Conservation (phyloP, 2,888 invertebrate species). For the Agonum fuliginosum region DNA sequence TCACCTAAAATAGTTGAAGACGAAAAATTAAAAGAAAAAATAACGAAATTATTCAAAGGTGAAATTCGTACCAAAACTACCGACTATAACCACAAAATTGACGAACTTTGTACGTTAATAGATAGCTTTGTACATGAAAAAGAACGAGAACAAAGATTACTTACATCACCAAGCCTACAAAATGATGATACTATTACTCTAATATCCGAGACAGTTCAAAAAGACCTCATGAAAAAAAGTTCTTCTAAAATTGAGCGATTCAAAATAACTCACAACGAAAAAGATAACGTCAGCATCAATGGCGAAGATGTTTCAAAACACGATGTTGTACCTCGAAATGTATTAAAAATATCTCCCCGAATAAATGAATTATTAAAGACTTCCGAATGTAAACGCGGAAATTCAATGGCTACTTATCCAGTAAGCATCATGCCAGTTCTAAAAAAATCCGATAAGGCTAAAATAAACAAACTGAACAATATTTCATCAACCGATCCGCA, state of each 20-base stretch:
- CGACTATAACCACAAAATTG: constrained; percentile 40
- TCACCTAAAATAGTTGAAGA: not conserved
- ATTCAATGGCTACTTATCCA: constrained; percentile 15
- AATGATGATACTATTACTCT: not conserved
- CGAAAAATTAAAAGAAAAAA: constrained; percentile 13
- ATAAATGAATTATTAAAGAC: not conserved
- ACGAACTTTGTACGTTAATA: constrained; percentile 28
- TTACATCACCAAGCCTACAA: not conserved
- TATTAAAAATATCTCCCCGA: not conserved
- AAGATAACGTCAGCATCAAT: constrained; percentile 9
- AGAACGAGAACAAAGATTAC: not conserved
- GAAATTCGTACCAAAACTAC: not conserved
- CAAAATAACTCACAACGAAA: constrained; percentile 18
- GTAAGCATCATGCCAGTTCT: not conserved
- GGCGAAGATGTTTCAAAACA: constrained; percentile 15
- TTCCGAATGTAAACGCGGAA: constrained; percentile 8
- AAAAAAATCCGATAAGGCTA: not conserved
- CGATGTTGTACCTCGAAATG: constrained; percentile 4
- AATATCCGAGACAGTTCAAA: not conserved
- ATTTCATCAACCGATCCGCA: not conserved
- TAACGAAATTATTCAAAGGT: not conserved
- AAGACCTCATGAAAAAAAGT: not conserved
- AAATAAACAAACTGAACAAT: not conserved
- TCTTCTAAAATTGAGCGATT: not conserved
- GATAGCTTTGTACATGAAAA: constrained; percentile 28